Percentiles rank a stretch among this genome's conserved stretches.
phyloP scores from a whole-genome alignment of 2,113 vertebrate species.

The Chloropsis hardwickii region DNA sequence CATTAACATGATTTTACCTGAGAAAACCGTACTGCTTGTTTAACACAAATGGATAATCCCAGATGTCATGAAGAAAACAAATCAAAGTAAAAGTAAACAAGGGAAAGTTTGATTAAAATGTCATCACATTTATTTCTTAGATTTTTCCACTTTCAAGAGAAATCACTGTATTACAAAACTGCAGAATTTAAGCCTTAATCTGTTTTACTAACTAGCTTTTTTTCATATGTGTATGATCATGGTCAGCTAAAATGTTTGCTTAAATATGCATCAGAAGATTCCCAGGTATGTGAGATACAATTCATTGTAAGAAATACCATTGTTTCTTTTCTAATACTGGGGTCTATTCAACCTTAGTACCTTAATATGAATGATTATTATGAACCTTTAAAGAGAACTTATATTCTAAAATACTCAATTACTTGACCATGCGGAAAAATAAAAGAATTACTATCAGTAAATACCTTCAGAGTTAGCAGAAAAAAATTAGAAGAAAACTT shows the following conservation, averaged over 20 bases:
- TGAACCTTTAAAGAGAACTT: neutral
- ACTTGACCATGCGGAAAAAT: neutral
- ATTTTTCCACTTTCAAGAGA: neutral
- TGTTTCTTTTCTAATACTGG: neutral
- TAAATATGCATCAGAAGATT: neutral
- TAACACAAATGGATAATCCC: neutral
- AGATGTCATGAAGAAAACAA: neutral
- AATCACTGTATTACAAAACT: neutral
- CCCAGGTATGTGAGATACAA: neutral
- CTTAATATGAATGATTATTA: neutral
- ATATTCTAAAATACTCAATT: neutral
- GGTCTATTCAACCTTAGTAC: neutral
- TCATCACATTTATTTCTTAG: neutral
- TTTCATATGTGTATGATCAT: neutral
- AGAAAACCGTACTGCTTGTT: neutral
- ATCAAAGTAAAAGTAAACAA: neutral
- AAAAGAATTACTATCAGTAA: neutral
- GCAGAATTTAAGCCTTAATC: neutral
- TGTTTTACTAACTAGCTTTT: neutral
- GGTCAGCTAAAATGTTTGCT: neutral
- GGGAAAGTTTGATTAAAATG: neutral
- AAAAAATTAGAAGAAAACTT: neutral
- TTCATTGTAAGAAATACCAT: neutral
- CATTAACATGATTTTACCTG: neutral
- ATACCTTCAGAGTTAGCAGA: neutral